These are phyloP conservation scores for Hypomesus transpacificus DNA, from an alignment of 2,113 vertebrate species.

Conservation along the genomic window DNA sequence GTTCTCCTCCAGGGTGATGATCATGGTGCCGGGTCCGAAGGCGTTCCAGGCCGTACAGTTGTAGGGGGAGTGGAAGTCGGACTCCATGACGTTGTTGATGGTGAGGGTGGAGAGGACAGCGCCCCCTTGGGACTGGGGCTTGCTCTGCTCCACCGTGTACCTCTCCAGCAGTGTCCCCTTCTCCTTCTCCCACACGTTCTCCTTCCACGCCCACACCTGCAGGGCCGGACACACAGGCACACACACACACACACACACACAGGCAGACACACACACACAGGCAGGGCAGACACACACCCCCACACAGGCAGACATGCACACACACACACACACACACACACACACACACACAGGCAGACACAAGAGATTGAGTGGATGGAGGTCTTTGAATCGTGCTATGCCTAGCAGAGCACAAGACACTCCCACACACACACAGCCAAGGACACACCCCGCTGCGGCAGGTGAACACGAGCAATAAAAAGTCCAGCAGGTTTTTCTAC, in stretches of 20 bases:
- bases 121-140: conserved; percentile 69
- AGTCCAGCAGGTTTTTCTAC: conserved; percentile 41
- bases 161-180: conserved; percentile 82
- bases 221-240: background rate
- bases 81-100: conserved; percentile 95
- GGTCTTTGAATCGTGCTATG: background rate
- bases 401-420: background rate
- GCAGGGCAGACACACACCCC: conserved; percentile 1
- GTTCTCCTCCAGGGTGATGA: conserved; percentile 88
- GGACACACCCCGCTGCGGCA: conserved; percentile 7
- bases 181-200: conserved; percentile 91
- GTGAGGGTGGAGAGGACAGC: conserved; percentile 90
- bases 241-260: conserved; percentile 9
- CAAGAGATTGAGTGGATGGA: background rate
- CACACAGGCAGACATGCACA: conserved; percentile 20
- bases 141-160: conserved; percentile 90
- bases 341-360: conserved; percentile 21
- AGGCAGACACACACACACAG: conserved; percentile 7
- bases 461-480: conserved; percentile 41
- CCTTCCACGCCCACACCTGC: conserved; percentile 96
- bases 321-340: conserved; percentile 14
- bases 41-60: conserved; percentile 97
- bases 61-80: conserved; percentile 91
- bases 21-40: conserved; percentile 90
- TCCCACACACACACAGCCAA: conserved; percentile 9